A percentile compares a stretch with the other conserved stretches of the same genome.
Conservation (phyloP, 2,888 invertebrate genomes). For the Synanthedon vespiformis region DNA sequence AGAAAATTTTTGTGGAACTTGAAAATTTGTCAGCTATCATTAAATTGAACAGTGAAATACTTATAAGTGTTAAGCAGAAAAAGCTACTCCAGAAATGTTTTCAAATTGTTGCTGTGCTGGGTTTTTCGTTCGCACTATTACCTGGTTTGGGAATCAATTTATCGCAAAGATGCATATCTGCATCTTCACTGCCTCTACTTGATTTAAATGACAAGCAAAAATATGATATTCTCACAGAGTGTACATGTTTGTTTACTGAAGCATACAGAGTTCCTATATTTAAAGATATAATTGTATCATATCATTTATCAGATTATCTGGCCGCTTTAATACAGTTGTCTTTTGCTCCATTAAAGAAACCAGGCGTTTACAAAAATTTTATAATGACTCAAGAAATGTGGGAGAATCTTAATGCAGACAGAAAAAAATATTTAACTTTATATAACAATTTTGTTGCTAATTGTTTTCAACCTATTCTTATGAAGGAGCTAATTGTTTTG, state of each 20-base stretch:
- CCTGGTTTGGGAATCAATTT: slow-evolving; percentile 73
- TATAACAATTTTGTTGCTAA: slow-evolving; percentile 65
- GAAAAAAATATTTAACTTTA: slow-evolving; percentile 53
- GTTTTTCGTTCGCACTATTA: slow-evolving; percentile 74
- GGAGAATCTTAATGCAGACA: slow-evolving; percentile 57
- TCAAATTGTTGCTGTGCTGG: slow-evolving; percentile 74
- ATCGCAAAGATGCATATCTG: slow-evolving; percentile 46
- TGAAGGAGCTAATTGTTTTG: slow-evolving; percentile 78
- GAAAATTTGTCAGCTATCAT: slow-evolving; percentile 37
- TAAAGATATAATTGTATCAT: slow-evolving; percentile 65
- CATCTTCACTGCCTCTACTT: slow-evolving; percentile 31
- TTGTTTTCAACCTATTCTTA: slow-evolving; percentile 72
- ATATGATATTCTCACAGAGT: slow-evolving; percentile 60
- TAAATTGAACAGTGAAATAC: slow-evolving; percentile 31
- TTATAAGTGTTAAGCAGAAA: slow-evolving; percentile 76
- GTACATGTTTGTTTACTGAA: slow-evolving; percentile 58
- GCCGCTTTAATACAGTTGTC: slow-evolving; percentile 77
- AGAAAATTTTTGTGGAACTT: slow-evolving; percentile 49
- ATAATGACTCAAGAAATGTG: slow-evolving; percentile 71
- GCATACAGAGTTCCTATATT: slow-evolving; percentile 63
- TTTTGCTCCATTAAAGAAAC: slow-evolving; percentile 75
- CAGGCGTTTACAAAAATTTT: slow-evolving; percentile 48
- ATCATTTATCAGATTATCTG: slow-evolving; percentile 72
- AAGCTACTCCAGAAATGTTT: slow-evolving; percentile 72
- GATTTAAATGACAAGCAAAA: slow-evolving; percentile 55